phyloP scores from a whole-genome alignment of 2,113 vertebrate species.

The Rhinopithecus roxellana region DNA sequence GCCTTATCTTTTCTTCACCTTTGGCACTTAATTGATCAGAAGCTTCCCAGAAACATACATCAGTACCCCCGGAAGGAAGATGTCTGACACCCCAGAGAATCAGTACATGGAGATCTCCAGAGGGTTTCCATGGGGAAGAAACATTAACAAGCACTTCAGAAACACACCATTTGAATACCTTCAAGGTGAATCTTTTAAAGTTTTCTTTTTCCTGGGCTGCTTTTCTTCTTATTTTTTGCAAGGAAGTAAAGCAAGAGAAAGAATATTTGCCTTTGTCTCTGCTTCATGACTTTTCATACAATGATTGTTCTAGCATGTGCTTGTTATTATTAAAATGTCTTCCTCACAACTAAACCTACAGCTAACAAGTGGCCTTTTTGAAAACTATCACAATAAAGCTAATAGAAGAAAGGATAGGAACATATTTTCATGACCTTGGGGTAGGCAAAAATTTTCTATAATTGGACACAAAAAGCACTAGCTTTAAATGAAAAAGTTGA shows the following conservation, averaged over 20 bases:
- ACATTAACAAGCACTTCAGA: not conserved
- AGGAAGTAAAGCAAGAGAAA: not conserved
- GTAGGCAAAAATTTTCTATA: not conserved
- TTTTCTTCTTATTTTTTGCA: constrained; percentile 26
- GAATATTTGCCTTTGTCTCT: constrained; percentile 4
- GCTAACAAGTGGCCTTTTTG: not conserved
- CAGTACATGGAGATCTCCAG: not conserved
- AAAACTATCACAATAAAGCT: constrained; percentile 1
- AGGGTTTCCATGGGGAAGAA: not conserved
- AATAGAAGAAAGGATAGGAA: not conserved
- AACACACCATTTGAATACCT: not conserved
- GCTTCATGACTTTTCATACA: not conserved
- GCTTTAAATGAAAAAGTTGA: not conserved
- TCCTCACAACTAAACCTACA: not conserved
- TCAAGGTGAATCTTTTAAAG: not conserved
- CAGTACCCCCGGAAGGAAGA: not conserved
- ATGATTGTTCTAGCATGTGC: not conserved
- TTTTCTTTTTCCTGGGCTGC: not conserved
- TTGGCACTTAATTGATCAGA: not conserved
- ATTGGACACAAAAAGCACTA: not conserved
- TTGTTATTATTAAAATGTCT: constrained; percentile 29
- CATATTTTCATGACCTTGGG: not conserved
- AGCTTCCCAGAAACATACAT: not conserved
- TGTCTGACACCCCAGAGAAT: not conserved
- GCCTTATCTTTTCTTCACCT: not conserved